Evolutionary conservation across 2,113 vertebrate genomes (phyloP), one percentile per base, ranked within the genome.

Genomic region (Beaufortia kweichowensis): DNA sequence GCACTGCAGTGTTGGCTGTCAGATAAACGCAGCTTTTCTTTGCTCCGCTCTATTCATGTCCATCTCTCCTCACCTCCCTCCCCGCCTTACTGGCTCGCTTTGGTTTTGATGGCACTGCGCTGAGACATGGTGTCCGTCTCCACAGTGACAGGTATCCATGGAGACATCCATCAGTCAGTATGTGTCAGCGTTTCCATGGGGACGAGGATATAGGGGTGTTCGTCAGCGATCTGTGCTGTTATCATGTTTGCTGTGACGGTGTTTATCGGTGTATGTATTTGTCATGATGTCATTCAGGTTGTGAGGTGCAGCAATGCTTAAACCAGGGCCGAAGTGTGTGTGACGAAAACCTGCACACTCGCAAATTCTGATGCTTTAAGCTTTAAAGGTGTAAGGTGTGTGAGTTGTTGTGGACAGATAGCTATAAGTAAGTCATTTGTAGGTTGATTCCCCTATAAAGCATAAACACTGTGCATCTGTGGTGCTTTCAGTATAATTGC

Each of bases 121-220:
- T 57, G 84, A 69, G 86, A 88, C 89, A 31, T 39, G 21, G 90
- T 88, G 87, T 89, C 87, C 83, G 87, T 83, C 77, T 83, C 87
- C 85, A 82, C 66, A 72, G 85, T 86, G 89, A 87, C 86, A 79
- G 84, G 88, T 88, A 84, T 86, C 90, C 90, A 86, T 88, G 87
- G 90, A 89, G 87, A 90, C 82, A 86, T 90, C 88, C 85, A 88
- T 91, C 89, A 87, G 87, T 90, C 85, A 85, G 85, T 80, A 82
- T 61, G 69, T 80, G 86, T 86, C 86, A 80, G 87, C 55, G 86
- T 85, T 86, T 84, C 70, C 77, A 50, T 84, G 79, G 84, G 71
- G 78, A 74, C 35, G 50, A 2, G 31, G 60, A 79, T 55, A 67
- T 72, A 73, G 43, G 43, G 72, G 71, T 59, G 59, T 76, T 65